A percentile compares a stretch with the other conserved stretches of the same genome.
These are phyloP conservation scores for Crotalus helleri DNA, from an alignment of 2,113 vertebrate species.

Conservation along the genomic window DNA sequence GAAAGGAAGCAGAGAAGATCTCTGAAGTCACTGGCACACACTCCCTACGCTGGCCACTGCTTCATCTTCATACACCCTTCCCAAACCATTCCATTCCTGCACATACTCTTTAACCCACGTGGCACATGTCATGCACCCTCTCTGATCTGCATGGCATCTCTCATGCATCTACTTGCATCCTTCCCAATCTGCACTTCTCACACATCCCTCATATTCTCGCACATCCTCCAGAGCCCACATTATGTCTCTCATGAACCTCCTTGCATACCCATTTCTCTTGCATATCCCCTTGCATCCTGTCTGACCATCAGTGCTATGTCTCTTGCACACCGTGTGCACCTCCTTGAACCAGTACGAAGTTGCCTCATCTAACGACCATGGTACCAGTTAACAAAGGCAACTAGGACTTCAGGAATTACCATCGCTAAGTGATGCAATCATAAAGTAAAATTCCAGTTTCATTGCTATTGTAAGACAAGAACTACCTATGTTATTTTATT, in stretches of 20 bases:
- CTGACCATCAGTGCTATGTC: not conserved
- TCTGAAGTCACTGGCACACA: not conserved
- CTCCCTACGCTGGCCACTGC: not conserved
- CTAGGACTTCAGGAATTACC: not conserved
- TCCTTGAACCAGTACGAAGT: not conserved
- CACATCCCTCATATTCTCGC: not conserved
- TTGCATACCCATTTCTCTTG: not conserved
- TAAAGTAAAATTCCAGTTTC: not conserved
- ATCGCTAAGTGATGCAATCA: not conserved
- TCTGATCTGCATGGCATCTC: not conserved
- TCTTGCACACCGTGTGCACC: not conserved
- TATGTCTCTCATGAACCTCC: not conserved
- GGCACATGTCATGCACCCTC: not conserved
- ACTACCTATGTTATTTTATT: not conserved
- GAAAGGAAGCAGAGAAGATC: not conserved
- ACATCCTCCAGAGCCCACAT: not conserved
- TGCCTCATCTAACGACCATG: not conserved
- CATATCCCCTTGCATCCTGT: not conserved
- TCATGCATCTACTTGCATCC: not conserved
- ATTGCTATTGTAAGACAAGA: not conserved
- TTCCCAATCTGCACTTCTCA: not conserved
- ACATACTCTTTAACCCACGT: not conserved
- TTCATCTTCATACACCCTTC: not conserved
- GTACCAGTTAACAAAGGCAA: not conserved
- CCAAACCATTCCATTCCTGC: not conserved